phyloP scores from a whole-genome alignment of 1,140 invertebrate genomes.

The Chironomus striatipennis region DNA sequence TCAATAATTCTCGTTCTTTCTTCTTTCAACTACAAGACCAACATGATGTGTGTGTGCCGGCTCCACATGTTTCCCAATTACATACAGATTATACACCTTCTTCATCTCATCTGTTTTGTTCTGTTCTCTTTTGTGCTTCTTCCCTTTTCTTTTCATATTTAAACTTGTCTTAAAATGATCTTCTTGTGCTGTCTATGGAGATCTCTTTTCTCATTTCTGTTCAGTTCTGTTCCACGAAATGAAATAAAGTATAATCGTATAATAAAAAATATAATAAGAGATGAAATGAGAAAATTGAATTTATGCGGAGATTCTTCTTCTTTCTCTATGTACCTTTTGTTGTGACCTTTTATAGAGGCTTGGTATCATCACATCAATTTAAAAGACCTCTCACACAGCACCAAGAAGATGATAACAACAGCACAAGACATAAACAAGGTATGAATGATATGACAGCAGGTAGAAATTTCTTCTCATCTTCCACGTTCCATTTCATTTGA shows the following conservation, averaged over 20 bases:
- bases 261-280: no score
- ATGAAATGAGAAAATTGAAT: conserved; percentile 14
- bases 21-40: not conserved
- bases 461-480: not conserved
- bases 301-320: not conserved
- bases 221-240: no score
- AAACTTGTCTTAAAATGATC: no score
- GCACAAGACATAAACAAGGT: conserved; percentile 5
- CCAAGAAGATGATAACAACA: not conserved
- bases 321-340: not conserved
- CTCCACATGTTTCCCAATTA: conserved; percentile 16
- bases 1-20: conserved; percentile 6
- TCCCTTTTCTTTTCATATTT: no score
- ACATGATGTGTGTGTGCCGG: not conserved
- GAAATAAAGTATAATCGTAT: no score
- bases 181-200: no score
- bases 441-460: conserved; percentile 7
- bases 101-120: not conserved
- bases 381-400: not conserved
- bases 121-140: no score
- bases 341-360: not conserved
- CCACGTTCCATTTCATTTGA: no score
- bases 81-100: conserved; percentile 1
- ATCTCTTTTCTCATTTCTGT: no score
- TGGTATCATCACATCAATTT: not conserved